These are phyloP conservation scores for Drosophila sucinea DNA, from an alignment of 1,140 invertebrate species.

Conservation along the genomic window DNA sequence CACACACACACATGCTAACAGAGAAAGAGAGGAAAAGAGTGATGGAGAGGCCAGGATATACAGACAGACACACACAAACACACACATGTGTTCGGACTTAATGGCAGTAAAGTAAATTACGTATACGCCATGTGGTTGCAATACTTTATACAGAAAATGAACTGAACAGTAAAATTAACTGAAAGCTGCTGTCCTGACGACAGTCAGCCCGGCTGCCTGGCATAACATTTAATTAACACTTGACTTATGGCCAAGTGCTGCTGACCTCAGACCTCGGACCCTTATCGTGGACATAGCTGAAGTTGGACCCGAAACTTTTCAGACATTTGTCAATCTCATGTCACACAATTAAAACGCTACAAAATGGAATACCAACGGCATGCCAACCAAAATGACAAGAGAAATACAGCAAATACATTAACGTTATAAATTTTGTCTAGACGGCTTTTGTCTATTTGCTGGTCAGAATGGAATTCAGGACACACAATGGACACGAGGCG, in stretches of 20 bases:
- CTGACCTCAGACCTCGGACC: slow-evolving; percentile 34
- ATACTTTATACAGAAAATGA: slow-evolving; percentile 45
- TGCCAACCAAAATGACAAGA: slow-evolving; percentile 14
- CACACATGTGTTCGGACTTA: slow-evolving; percentile 33
- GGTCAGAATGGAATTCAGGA: slow-evolving; percentile 34
- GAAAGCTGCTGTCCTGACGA: not conserved
- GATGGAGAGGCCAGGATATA: not conserved
- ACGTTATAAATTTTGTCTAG: slow-evolving; percentile 75
- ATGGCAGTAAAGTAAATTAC: slow-evolving; percentile 65
- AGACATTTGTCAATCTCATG: slow-evolving; percentile 67
- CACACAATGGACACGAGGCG: slow-evolving; percentile 1
- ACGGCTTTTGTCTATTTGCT: slow-evolving; percentile 66
- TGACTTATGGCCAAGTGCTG: slow-evolving; percentile 34
- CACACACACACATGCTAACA: not conserved
- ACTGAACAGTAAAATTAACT: slow-evolving; percentile 63
- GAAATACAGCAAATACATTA: slow-evolving; percentile 44
- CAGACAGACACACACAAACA: not conserved
- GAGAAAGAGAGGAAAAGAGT: not conserved
- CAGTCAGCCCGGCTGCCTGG: not conserved
- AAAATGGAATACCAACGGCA: slow-evolving; percentile 39
- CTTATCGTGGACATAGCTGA: not conserved
- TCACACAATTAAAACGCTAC: slow-evolving; percentile 58
- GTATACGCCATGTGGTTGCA: slow-evolving; percentile 67
- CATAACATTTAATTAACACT: slow-evolving; percentile 72
- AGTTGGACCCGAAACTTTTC: not conserved